These are phyloP conservation scores for Cabera pusaria DNA, from an alignment of 2,888 invertebrate genomes.

Conservation along the genomic window DNA sequence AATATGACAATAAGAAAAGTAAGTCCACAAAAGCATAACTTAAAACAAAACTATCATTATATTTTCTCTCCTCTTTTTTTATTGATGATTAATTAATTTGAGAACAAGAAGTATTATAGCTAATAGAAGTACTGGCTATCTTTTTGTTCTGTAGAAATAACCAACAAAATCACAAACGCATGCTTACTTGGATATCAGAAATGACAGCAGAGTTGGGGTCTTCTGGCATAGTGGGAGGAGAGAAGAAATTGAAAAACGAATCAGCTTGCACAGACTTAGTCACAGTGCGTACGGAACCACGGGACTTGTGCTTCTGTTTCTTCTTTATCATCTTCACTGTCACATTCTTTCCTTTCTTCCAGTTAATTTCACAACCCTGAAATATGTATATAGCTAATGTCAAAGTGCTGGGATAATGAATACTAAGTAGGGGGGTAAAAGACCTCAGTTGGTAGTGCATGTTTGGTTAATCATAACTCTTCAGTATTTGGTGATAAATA, in stretches of 20 bases:
- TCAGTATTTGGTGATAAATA: conserved; percentile 66
- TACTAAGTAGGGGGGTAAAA: too few species aligned
- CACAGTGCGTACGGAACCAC: conserved; percentile 96
- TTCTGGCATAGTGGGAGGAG: conserved; percentile 93
- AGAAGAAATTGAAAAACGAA: conserved; percentile 99
- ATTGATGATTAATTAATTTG: too few species aligned
- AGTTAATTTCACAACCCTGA: conserved; percentile 96
- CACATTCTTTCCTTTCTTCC: conserved; percentile 98
- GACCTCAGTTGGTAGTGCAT: conserved; percentile 82
- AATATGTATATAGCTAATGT: too few species aligned
- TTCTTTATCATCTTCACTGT: conserved; percentile 98
- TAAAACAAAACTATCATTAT: too few species aligned
- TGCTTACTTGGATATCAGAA: conserved; percentile 89
- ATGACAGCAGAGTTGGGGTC: conserved; percentile 92
- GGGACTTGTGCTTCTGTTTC: conserved; percentile 99
- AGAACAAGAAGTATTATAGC: too few species aligned
- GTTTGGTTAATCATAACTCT: conserved; percentile 69
- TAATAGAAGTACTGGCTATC: too few species aligned
- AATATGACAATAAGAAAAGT: too few species aligned
- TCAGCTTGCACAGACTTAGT: conserved; percentile 97
- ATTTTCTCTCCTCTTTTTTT: too few species aligned
- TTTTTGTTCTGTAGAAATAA: too few species aligned
- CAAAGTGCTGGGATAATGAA: too few species aligned
- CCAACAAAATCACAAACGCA: too few species aligned
- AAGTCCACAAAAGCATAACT: too few species aligned